Percentiles rank a stretch among this genome's conserved stretches.
Evolutionary conservation across 2,888 invertebrate genomes (phyloP).

Genomic region (Microdon myrmicae): DNA sequence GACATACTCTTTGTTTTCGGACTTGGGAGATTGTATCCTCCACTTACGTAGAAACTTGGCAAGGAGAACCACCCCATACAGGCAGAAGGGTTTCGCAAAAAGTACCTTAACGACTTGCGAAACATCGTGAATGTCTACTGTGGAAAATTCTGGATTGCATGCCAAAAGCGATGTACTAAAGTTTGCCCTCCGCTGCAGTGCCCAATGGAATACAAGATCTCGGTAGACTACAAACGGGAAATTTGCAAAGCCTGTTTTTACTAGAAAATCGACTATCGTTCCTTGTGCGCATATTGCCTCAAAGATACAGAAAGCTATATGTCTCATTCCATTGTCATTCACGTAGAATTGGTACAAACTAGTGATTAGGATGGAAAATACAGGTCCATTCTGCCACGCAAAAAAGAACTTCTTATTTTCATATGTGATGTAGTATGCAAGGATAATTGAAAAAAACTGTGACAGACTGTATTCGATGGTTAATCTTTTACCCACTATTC

Average conservation of each 20-base stretch:
- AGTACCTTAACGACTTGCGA: slow-evolving; percentile 64
- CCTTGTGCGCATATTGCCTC: slow-evolving; percentile 60
- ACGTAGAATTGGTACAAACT: slow-evolving; percentile 56
- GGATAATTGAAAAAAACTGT: slow-evolving; percentile 60
- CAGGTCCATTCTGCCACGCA: slow-evolving; percentile 63
- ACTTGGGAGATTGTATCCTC: slow-evolving; percentile 57
- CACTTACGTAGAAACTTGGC: slow-evolving; percentile 65
- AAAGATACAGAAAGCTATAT: slow-evolving; percentile 58
- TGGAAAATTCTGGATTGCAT: slow-evolving; percentile 62
- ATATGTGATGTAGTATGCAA: slow-evolving; percentile 62
- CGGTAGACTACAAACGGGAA: slow-evolving; percentile 59
- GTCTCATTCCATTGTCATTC: slow-evolving; percentile 58
- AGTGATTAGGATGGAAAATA: slow-evolving; percentile 60
- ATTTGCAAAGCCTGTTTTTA: slow-evolving; percentile 58
- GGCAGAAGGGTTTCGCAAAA: slow-evolving; percentile 64
- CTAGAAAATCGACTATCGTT: slow-evolving; percentile 60
- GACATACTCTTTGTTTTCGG: slow-evolving; percentile 56
- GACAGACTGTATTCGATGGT: slow-evolving; percentile 63
- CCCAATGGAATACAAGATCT: slow-evolving; percentile 62
- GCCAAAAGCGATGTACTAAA: slow-evolving; percentile 63
- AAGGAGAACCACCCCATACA: slow-evolving; percentile 64
- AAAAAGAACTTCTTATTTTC: slow-evolving; percentile 62
- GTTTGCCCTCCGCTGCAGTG: slow-evolving; percentile 60
- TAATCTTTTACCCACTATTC: slow-evolving; percentile 66
- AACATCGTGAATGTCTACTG: slow-evolving; percentile 59